These are phyloP conservation scores for Himalopsyche kuldschensis DNA, from an alignment of 2,888 invertebrate species.

Conservation along the genomic window DNA sequence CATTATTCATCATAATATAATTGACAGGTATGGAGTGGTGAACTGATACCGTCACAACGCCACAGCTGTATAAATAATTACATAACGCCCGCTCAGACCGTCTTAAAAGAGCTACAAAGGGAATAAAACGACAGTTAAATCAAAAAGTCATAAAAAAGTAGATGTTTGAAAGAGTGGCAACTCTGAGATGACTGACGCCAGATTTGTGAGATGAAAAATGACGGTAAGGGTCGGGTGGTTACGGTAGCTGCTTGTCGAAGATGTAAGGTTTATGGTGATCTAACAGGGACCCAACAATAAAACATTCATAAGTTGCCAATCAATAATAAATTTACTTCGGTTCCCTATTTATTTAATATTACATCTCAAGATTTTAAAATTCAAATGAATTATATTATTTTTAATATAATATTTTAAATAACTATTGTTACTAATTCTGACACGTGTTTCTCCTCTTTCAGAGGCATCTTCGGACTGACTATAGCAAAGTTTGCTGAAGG, in stretches of 20 bases:
- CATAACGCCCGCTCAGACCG: constrained; percentile 16
- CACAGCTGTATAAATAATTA: constrained; percentile 24
- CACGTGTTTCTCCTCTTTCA: too few relatives aligned
- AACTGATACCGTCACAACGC: constrained; percentile 7
- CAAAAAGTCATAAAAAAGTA: not conserved
- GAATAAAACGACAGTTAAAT: not conserved
- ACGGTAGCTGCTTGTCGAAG: not conserved
- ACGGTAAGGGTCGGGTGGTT: not conserved
- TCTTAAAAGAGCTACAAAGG: not conserved
- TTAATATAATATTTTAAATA: too few relatives aligned
- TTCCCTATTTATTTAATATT: too few relatives aligned
- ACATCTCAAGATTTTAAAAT: too few relatives aligned
- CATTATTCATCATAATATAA: constrained; percentile 21
- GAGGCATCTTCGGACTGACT: too few relatives aligned
- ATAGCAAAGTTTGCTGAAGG: too few relatives aligned
- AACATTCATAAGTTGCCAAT: too few relatives aligned
- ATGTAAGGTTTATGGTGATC: not conserved
- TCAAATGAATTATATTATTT: too few relatives aligned
- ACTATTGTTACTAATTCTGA: too few relatives aligned
- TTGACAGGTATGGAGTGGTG: constrained; percentile 18
- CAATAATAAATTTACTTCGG: too few relatives aligned
- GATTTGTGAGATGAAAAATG: constrained; percentile 35
- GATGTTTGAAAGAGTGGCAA: constrained; percentile 20
- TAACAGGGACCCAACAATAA: not conserved
- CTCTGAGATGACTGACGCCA: constrained; percentile 31